phyloP scores from a whole-genome alignment of 2,113 vertebrate species.

The Myanophis thanlyinensis region DNA sequence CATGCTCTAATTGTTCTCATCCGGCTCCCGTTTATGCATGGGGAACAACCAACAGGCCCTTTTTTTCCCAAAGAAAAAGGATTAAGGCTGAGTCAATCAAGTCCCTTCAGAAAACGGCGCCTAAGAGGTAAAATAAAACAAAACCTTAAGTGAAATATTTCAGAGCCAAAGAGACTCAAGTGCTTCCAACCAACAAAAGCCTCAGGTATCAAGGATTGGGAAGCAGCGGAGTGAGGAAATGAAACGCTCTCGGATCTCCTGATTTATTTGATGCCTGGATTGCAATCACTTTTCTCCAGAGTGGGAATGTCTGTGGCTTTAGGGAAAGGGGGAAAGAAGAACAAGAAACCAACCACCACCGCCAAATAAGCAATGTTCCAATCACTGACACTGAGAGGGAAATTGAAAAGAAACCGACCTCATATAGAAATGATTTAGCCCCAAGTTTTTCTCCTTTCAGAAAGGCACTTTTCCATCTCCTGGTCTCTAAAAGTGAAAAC shows the following conservation, averaged over 20 bases:
- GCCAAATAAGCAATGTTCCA: constrained; percentile 7
- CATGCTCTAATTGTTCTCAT: neutral
- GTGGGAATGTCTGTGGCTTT: fast-evolving
- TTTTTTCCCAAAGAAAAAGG: neutral
- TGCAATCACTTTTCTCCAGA: neutral
- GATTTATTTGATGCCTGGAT: neutral
- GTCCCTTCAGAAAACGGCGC: neutral
- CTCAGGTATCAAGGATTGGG: neutral
- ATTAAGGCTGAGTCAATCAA: neutral
- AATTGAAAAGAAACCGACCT: neutral
- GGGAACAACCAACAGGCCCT: neutral
- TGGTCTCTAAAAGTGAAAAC: constrained; percentile 40
- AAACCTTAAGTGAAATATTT: neutral
- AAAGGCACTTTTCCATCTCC: constrained; percentile 16
- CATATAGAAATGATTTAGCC: constrained; percentile 36
- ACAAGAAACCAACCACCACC: neutral
- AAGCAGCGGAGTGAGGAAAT: neutral
- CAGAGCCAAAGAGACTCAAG: neutral
- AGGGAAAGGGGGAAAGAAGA: too few relatives aligned
- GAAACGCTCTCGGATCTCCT: neutral
- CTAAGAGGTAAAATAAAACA: neutral
- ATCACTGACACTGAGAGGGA: constrained; percentile 33
- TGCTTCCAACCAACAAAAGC: neutral
- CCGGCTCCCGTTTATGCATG: neutral
- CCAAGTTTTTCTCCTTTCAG: constrained; percentile 5